Conservation (phyloP, 2,888 invertebrate genomes). For the Zygaena filipendulae region DNA sequence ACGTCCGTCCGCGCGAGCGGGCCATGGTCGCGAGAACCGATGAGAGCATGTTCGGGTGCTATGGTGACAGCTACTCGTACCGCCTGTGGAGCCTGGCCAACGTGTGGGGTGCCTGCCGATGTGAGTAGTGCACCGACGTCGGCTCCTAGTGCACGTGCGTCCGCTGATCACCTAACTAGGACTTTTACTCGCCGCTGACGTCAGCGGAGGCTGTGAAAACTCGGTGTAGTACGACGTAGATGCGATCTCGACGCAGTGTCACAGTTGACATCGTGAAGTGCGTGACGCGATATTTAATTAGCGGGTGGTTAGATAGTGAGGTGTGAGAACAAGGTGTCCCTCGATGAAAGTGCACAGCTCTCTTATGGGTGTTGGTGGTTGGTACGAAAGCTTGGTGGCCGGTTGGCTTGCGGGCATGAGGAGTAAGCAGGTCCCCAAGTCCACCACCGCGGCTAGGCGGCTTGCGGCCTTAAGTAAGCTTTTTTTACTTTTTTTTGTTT, state of each 20-base stretch:
- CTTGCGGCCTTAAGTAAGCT: slow-evolving; percentile 66
- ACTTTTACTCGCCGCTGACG: slow-evolving; percentile 44
- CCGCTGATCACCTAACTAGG: slow-evolving; percentile 19
- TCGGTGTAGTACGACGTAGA: slow-evolving; percentile 40
- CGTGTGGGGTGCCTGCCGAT: slow-evolving; percentile 80
- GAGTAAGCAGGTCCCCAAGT: slow-evolving; percentile 65
- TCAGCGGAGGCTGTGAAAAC: slow-evolving; percentile 44
- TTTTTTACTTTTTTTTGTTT: slow-evolving; percentile 62
- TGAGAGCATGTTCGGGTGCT: slow-evolving; percentile 80
- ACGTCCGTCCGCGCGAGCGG: slow-evolving; percentile 68
- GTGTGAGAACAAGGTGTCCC: slow-evolving; percentile 45
- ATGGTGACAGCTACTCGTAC: slow-evolving; percentile 80
- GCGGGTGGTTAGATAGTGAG: slow-evolving; percentile 31
- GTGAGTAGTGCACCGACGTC: slow-evolving; percentile 67
- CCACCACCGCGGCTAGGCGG: slow-evolving; percentile 66
- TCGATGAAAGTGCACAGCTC: slow-evolving; percentile 62
- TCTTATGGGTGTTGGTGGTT: slow-evolving; percentile 65
- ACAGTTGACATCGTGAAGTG: slow-evolving; percentile 20
- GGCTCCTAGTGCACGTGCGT: slow-evolving; percentile 23
- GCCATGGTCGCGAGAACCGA: slow-evolving; percentile 86
- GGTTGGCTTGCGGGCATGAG: slow-evolving; percentile 64
- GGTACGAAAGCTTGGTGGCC: slow-evolving; percentile 61
- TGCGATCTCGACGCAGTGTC: slow-evolving; percentile 27
- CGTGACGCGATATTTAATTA: slow-evolving; percentile 31
- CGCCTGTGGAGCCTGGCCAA: slow-evolving; percentile 82